Evolutionary conservation across 2,113 vertebrate genomes (phyloP).

Genomic region (Semicossyphus pulcher): DNA sequence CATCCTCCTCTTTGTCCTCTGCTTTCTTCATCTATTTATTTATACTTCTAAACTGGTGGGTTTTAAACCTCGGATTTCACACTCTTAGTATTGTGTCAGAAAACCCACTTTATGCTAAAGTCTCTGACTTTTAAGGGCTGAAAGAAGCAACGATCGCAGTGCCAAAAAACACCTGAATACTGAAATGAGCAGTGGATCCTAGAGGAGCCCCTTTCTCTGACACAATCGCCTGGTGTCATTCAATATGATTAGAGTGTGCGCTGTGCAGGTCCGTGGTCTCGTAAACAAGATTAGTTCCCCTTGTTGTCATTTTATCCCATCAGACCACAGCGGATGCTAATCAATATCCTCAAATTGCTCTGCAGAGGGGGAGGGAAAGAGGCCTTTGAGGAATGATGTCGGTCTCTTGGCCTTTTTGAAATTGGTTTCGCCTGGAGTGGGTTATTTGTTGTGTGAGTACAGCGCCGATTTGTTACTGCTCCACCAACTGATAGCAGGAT

Average conservation of each 20-base stretch:
- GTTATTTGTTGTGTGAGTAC: slow-evolving; percentile 22
- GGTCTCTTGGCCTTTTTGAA: slow-evolving; percentile 35
- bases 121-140: not conserved
- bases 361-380: slow-evolving; percentile 8
- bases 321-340: slow-evolving; percentile 41
- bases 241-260: slow-evolving; percentile 27
- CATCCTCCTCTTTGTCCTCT: not conserved
- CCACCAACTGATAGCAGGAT: slow-evolving; percentile 3
- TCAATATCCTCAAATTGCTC: slow-evolving; percentile 54
- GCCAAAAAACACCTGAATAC: too few species aligned
- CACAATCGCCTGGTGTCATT: slow-evolving; percentile 17
- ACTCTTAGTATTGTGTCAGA: too few species aligned
- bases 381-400: slow-evolving; percentile 17
- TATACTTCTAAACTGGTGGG: not conserved
- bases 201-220: not conserved
- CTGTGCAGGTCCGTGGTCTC: slow-evolving; percentile 19
- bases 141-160: too few species aligned
- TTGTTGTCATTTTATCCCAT: slow-evolving; percentile 47
- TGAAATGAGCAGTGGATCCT: not conserved
- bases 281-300: slow-evolving; percentile 54
- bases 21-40: not conserved
- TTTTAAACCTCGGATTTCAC: not conserved
- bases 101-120: too few species aligned
- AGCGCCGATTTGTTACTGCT: slow-evolving; percentile 4
- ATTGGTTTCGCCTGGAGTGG: slow-evolving; percentile 23